Evolutionary conservation across 2,797 vertebrate genomes (phyloP).

Genomic region (Vespertilio murinus): DNA sequence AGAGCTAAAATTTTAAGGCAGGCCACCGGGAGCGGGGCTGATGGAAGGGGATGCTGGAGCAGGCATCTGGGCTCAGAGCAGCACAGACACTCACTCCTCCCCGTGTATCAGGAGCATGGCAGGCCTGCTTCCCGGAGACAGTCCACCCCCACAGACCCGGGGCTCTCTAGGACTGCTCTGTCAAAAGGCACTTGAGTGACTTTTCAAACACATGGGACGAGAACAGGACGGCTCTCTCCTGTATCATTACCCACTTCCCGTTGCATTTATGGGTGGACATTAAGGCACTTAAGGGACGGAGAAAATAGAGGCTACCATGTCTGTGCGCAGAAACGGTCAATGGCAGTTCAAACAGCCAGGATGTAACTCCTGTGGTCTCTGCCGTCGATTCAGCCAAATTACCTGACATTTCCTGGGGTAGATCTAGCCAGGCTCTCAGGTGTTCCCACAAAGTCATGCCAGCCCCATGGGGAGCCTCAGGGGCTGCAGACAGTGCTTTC

Average conservation of each 20-base stretch:
- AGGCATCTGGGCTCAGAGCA: neutral
- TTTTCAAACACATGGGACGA: neutral
- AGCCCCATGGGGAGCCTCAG: accelerated
- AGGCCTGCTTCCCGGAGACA: neutral
- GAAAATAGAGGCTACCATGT: neutral
- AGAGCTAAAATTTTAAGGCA: neutral
- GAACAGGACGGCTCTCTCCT: neutral
- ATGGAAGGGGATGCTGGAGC: neutral
- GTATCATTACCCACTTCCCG: neutral
- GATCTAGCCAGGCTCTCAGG: neutral
- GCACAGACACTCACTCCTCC: accelerated
- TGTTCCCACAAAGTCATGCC: accelerated
- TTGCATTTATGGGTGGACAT: neutral
- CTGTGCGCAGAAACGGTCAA: neutral
- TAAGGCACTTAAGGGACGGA: neutral
- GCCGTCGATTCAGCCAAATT: neutral
- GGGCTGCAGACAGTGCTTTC: neutral
- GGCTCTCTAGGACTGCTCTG: neutral
- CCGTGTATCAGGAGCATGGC: neutral
- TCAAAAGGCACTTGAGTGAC: neutral
- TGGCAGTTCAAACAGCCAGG: neutral
- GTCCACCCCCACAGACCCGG: neutral
- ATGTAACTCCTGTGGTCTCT: neutral
- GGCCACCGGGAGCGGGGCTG: neutral
- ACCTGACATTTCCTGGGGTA: neutral